These are phyloP conservation scores for rabbit (Oryctolagus cuniculus) DNA, from an alignment of 2,113 vertebrate genomes.

Conservation along the genomic window mOryCun1.1 NC_091434.1:22282501-22283000, in stretches of 20 bases:
- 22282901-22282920: not conserved
- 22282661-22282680: not conserved
- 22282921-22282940: conserved; percentile 18
- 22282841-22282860: not conserved
- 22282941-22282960: not conserved
- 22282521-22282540: not conserved
- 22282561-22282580: not conserved
- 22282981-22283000: not conserved
- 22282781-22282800: not conserved
- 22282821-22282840: conserved; percentile 8
- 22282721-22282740: conserved; percentile 24
- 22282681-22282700: not conserved
- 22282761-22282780: not conserved
- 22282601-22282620: not conserved
- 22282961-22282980: not conserved
- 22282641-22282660: not conserved
- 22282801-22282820: not conserved
- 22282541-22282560: not conserved
- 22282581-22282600: not conserved
- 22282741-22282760: not conserved
- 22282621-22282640: not conserved
- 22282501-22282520: not conserved
- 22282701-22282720: conserved; percentile 48
- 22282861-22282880: not conserved
- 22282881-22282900: not conserved